Evolutionary conservation across 92 coral and sea anemone genomes (phyloP), one percentile per base, ranked within the genome.

Genomic region (Zoanthus solanderi): DNA sequence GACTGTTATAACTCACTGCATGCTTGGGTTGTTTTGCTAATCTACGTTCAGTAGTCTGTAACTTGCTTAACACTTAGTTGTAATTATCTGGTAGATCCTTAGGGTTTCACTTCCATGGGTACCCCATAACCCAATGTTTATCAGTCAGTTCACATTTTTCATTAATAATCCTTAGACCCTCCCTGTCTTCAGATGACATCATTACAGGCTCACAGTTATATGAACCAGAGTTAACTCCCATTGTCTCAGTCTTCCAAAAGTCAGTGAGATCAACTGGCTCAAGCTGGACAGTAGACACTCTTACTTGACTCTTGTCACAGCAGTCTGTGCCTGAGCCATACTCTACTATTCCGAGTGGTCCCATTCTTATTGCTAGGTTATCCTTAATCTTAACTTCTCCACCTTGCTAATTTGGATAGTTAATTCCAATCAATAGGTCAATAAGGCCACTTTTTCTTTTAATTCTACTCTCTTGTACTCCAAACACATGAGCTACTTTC

Each of bases 311-410:
- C 15, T 60, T 15, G 66, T 60, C 23, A 15, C 18, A 9, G 14
- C 65, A 58, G 11, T 58, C n/a, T 1, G 65, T 14, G 65, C 14
- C n/a, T 58, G 16, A 58, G 65, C 91, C 92, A 54, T 85, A 93
- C 48, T 84, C 75, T 14, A 93, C 94, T 92, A 92, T 88, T 3
- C 94, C 94, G 2, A 91, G 79, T 37, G 92, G 94, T 30, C 94
- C 79, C 63, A 61, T 91, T 86, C 94, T 78, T 47, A 72, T 87
- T 14, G 90, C 92, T 5, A 91, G 73, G 54, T 67, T 76, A 54
- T 80, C 75, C 69, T 91, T 91, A 15, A 87, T 84, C 66, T 87
- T 91, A 29, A 89, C 89, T 87, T 93, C 87, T 8, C 96, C 94
- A 1, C 56, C 89, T 47, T 91, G 96, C 47, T 91, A 89, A 11